phyloP scores from a whole-genome alignment of 2,888 invertebrate species.

The Phania funesta region DNA sequence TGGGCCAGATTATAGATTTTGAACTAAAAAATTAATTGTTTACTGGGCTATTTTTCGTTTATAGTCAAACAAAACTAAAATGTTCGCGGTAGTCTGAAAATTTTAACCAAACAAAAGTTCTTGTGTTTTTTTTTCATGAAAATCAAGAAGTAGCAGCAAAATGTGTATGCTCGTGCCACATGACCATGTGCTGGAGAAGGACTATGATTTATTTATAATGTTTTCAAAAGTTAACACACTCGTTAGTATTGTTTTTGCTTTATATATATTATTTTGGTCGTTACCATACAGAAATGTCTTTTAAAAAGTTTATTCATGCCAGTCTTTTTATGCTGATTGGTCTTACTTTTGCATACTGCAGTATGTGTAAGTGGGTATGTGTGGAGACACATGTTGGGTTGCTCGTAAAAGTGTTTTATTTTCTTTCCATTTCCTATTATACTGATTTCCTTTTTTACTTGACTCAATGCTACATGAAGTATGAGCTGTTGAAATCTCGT shows the following conservation, averaged over 20 bases:
- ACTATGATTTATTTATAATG: conserved; percentile 61
- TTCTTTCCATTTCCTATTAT: conserved; percentile 35
- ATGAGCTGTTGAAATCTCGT: conserved; percentile 63
- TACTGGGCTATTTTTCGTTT: neutral
- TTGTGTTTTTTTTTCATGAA: neutral
- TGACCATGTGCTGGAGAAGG: conserved; percentile 27
- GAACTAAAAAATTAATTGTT: neutral
- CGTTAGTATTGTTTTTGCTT: conserved; percentile 34
- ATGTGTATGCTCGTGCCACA: neutral
- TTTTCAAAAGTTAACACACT: conserved; percentile 58
- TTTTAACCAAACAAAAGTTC: neutral
- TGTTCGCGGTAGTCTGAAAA: neutral
- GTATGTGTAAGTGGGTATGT: neutral
- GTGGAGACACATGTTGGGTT: too few species aligned
- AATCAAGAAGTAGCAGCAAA: neutral
- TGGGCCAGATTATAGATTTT: too few species aligned
- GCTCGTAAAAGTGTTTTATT: conserved; percentile 15
- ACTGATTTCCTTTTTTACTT: conserved; percentile 18
- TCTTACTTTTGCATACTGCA: neutral
- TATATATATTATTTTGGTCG: conserved; percentile 25
- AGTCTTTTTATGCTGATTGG: conserved; percentile 58
- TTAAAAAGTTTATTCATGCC: conserved; percentile 61
- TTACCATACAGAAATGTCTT: conserved; percentile 54
- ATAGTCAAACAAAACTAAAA: neutral
- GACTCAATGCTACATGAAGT: conserved; percentile 38